phyloP scores from a whole-genome alignment of 2,888 invertebrate genomes.

The Augiades crinisus region DNA sequence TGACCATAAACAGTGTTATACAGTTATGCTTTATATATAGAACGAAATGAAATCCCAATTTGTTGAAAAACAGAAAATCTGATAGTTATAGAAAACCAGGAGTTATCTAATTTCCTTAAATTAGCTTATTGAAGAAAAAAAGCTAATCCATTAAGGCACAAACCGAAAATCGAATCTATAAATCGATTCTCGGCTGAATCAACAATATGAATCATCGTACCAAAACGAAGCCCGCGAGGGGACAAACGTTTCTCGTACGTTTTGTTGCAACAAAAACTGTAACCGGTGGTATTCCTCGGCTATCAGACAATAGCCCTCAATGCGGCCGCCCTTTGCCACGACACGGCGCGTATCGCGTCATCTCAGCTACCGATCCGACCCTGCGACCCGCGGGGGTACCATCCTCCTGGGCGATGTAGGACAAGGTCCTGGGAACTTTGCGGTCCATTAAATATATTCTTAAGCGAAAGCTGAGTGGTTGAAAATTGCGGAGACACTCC shows the following conservation, averaged over 20 bases:
- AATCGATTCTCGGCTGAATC: neutral
- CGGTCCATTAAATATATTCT: no score
- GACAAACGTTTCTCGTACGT: conserved; percentile 19
- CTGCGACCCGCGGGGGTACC: conserved; percentile 47
- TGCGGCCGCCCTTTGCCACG: conserved; percentile 59
- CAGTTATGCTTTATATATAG: no score
- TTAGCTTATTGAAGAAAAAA: no score
- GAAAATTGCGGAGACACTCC: no score
- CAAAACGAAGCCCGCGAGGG: conserved; percentile 2
- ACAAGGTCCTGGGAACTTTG: neutral
- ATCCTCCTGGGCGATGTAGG: conserved; percentile 9
- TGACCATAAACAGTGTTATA: no score
- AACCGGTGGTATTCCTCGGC: conserved; percentile 29
- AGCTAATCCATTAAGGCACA: no score
- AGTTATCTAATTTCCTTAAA: no score
- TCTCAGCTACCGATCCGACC: conserved; percentile 69
- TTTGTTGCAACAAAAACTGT: conserved; percentile 22
- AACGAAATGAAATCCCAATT: no score
- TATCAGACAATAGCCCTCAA: conserved; percentile 61
- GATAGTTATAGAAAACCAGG: no score
- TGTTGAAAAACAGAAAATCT: no score
- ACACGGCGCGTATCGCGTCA: conserved; percentile 60
- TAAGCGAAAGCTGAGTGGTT: no score
- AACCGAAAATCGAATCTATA: no score
- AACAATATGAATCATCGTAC: neutral